Evolutionary conservation across 2,113 vertebrate species (phyloP).

Genomic region (Elephas maximus): DNA sequence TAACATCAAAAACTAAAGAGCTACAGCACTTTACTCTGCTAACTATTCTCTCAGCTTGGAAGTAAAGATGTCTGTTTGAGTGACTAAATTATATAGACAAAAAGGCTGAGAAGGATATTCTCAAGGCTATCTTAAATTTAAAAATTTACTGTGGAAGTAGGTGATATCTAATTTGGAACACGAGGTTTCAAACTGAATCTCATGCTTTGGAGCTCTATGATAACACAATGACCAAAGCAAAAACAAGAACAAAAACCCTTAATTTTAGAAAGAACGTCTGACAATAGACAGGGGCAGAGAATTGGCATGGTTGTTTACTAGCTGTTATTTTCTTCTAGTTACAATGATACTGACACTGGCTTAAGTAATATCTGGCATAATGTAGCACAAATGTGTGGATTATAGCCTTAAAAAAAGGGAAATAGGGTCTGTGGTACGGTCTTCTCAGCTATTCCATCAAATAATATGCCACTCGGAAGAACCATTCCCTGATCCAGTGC

Average conservation of each 20-base stretch:
- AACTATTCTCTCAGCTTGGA: background rate
- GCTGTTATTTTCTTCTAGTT: background rate
- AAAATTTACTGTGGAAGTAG: background rate
- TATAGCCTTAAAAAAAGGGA: background rate
- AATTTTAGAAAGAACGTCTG: background rate
- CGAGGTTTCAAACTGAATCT: background rate
- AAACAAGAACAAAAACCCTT: background rate
- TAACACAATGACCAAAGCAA: background rate
- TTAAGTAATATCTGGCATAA: background rate
- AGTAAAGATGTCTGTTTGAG: background rate
- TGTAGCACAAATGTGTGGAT: background rate
- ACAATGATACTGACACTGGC: background rate
- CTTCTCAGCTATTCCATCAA: background rate
- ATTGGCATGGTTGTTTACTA: background rate
- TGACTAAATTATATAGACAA: background rate
- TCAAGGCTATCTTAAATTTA: slow-evolving; percentile 1
- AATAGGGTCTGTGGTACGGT: background rate
- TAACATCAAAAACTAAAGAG: background rate
- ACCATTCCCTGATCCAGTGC: background rate
- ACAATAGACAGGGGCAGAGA: slow-evolving; percentile 57
- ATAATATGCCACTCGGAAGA: background rate
- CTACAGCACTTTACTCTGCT: background rate
- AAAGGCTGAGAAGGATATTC: background rate
- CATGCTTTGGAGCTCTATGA: background rate
- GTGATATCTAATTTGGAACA: background rate